Evolutionary conservation across 2,888 invertebrate genomes (phyloP), one percentile per base, ranked within the genome.

Genomic region (Chrysolina oricalcia): DNA sequence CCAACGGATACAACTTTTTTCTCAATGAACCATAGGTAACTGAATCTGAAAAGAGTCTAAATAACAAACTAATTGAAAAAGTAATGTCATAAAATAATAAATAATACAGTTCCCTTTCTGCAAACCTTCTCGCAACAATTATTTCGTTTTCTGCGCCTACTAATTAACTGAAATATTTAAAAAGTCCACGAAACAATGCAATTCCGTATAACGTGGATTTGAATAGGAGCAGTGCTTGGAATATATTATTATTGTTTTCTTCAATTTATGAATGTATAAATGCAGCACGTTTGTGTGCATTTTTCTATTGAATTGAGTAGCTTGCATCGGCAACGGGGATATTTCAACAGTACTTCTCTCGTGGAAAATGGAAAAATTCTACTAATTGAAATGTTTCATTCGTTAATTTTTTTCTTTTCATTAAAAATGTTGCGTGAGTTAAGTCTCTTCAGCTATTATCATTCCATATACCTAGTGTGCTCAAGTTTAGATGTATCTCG

Each of bases 41-140:
- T n/a, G n/a, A n/a, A n/a, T n/a, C n/a, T n/a, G n/a, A n/a, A n/a
- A n/a, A n/a, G n/a, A n/a, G n/a, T n/a, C n/a, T n/a, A n/a, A n/a
- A n/a, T n/a, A n/a, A n/a, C n/a, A n/a, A n/a, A 81, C 82, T 83
- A 82, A 83, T 84, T 84, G 81, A 81, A 82, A 84, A 82, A 81
- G 81, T 83, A 83, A 80, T 82, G 81, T 81, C 79, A 75, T 74
- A 80, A 82, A 82, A 82, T 81, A 82, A 81, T 81, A 81, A 75
- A 73, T 75, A 80, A 82, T 81, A 82, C 78, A 79, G 80, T 81
- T 80, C 78, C 72, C 50, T 72, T 76, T 74, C 76, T 78, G 79
- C 79, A 81, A 73, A 76, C 74, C 72, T 50, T 50, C 48, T 71
- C 72, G 62, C 63, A 72, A 74, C 76, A 83, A 80, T 81, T 81